Evolutionary conservation across 92 coral and sea anemone genomes (phyloP).

Genomic region (Isaurus tuberculatus): DNA sequence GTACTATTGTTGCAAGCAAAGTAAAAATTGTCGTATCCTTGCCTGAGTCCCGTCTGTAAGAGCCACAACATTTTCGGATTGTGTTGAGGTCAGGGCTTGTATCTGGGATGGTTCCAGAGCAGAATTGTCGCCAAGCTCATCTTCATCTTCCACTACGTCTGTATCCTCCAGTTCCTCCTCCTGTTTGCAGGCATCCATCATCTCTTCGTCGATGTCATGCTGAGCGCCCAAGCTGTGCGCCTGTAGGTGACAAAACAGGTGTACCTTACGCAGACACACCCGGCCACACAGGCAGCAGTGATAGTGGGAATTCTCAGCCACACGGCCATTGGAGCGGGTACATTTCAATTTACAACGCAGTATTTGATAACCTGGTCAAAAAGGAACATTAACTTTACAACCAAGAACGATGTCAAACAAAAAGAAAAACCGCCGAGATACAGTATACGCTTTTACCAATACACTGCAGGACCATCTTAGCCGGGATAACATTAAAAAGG

Average conservation of each 20-base stretch:
- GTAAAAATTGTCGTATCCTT: too few species aligned
- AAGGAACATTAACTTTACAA: too few species aligned
- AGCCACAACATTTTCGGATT: conserved; percentile 75
- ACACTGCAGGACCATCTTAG: too few species aligned
- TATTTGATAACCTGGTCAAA: conserved; percentile 72
- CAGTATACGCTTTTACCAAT: too few species aligned
- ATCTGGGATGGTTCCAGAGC: conserved; percentile 78
- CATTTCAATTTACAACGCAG: conserved; percentile 84
- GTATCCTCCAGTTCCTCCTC: conserved; percentile 72
- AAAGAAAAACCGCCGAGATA: too few species aligned
- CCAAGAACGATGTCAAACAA: too few species aligned
- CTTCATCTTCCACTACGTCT: conserved; percentile 72
- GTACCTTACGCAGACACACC: conserved; percentile 85
- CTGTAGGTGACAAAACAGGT: conserved; percentile 87
- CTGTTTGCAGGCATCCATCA: conserved; percentile 66
- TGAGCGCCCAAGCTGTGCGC: conserved; percentile 83
- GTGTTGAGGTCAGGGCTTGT: conserved; percentile 57
- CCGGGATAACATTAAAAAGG: too few species aligned
- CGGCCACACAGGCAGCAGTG: conserved; percentile 94
- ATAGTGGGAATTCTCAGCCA: conserved; percentile 88
- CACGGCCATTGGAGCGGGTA: conserved; percentile 81
- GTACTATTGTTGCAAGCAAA: too few species aligned
- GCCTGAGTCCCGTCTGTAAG: conserved; percentile 89
- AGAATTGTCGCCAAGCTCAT: conserved; percentile 65
- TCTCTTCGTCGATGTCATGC: conserved; percentile 75